A percentile compares a stretch with the other conserved stretches of the same genome.
phyloP scores from a whole-genome alignment of 2,888 invertebrate genomes.

The Chymomyza fuscimana region DNA sequence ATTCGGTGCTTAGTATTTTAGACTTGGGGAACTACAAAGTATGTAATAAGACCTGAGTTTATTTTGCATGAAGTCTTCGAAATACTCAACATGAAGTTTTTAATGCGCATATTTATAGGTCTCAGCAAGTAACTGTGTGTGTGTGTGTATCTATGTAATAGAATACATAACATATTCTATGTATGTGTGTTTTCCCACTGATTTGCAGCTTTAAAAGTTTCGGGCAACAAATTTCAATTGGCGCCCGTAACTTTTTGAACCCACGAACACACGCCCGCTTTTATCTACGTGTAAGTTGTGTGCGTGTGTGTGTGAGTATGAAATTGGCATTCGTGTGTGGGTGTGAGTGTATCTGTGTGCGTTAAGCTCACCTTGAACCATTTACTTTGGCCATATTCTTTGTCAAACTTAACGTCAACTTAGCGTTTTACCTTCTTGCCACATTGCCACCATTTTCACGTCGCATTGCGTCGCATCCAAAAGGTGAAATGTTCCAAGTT shows the following conservation, averaged over 20 bases:
- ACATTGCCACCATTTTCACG: background rate
- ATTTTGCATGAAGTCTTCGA: conserved; percentile 31
- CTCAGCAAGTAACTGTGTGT: conserved; percentile 15
- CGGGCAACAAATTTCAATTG: conserved; percentile 7
- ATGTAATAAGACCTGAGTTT: background rate
- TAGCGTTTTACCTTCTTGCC: conserved; percentile 1
- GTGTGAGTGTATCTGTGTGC: background rate
- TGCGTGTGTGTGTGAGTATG: conserved; percentile 1
- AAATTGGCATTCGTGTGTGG: background rate
- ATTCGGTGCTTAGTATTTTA: conserved; percentile 43
- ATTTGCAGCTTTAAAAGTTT: conserved; percentile 19
- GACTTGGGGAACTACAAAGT: conserved; percentile 2
- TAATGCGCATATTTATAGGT: conserved; percentile 48
- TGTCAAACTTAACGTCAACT: conserved; percentile 15
- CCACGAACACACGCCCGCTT: background rate
- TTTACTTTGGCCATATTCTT: conserved; percentile 8
- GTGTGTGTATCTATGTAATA: conserved; percentile 14
- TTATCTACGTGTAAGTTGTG: background rate
- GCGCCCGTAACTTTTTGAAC: conserved; percentile 5
- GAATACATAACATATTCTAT: background rate
- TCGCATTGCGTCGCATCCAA: background rate
- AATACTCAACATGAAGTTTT: conserved; percentile 33
- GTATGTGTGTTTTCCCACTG: conserved; percentile 21
- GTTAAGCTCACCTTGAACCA: conserved; percentile 19
- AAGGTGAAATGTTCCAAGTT: background rate